A percentile compares a stretch with the other conserved stretches of the same genome.
Evolutionary conservation across 1,140 invertebrate species (phyloP).

Genomic region (Magallana angulata): DNA sequence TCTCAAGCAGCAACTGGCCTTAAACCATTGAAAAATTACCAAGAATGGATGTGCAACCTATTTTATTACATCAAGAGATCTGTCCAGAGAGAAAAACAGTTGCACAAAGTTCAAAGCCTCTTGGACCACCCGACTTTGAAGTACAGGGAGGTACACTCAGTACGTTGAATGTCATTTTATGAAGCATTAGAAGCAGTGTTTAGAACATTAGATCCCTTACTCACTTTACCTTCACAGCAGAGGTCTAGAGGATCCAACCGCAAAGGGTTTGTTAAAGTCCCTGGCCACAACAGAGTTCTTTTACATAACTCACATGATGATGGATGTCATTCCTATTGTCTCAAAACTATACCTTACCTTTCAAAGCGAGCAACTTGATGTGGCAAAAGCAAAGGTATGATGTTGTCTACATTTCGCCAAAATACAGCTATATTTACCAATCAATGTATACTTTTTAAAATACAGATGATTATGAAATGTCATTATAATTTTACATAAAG

Average conservation of each 20-base stretch:
- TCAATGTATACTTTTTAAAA: no score
- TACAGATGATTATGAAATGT: no score
- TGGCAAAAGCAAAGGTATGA: no score
- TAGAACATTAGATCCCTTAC: slow-evolving; percentile 29
- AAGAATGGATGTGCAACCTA: not conserved
- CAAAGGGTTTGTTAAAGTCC: no score
- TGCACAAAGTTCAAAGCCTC: slow-evolving; percentile 8
- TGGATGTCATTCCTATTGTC: no score
- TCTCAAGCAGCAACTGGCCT: slow-evolving; percentile 49
- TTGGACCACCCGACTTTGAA: slow-evolving; percentile 5
- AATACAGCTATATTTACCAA: no score
- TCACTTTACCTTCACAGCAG: slow-evolving; percentile 45
- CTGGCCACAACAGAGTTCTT: no score
- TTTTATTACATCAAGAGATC: slow-evolving; percentile 38
- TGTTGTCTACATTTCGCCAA: no score
- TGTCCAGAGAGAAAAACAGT: not conserved
- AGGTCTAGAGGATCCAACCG: not conserved
- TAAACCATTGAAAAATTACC: slow-evolving; percentile 34
- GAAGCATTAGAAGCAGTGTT: slow-evolving; percentile 38
- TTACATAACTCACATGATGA: no score
- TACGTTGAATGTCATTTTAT: slow-evolving; percentile 48
- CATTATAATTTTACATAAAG: no score
- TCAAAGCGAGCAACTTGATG: no score
- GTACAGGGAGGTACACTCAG: slow-evolving; percentile 24
- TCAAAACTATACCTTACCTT: no score